Base-by-base conservation (phyloP, 2,113 vertebrate species). In the Phodopus roborovskii region DNA sequence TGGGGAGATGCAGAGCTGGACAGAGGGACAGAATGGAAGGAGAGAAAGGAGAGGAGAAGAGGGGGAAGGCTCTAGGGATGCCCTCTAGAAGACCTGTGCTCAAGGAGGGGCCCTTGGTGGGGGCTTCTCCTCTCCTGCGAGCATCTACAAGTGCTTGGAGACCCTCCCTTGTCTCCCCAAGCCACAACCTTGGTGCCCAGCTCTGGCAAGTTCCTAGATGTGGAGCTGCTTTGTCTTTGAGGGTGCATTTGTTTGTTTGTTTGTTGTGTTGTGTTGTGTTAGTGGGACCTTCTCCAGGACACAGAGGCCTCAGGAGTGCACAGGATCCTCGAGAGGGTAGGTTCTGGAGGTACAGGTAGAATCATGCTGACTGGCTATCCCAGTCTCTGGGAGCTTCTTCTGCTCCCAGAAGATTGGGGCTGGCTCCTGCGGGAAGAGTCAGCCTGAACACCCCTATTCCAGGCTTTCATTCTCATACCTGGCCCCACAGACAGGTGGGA, bases 281-380 rank as follows among this genome's bases (percentile, higher is more conserved):
- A 77, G 8, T 11, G 42, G 39, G 26, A 9, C 26, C 16, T 24
- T 75, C 20, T 28, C 39, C 28, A 73, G 53, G 12, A 33, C 81
- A 11, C n/a, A 4, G 68, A 0, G 28, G 68, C 39, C 0, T 17
- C 5, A 1, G 28, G 24, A 8, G 60, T 8, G 36, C 13, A 0
- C 26, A 20, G 39, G 36, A 33, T 4, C 12, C 9, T 0, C 2
- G 17, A 10, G 68, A n/a, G 19, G 19, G 7, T 33, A 62, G 16
- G 8, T 20, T 20, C 1, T 4, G 5, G n/a, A 2, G 16, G 20
- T 0, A 66, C 60, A 5, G 1, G 12, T 0, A 8, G 26, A 19
- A 8, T 42, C 17, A 5, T 11, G 11, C 26, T 28, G 42, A 0
- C 19, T 1, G 0, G 12, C 75, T 0, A 7, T 13, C n/a, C 86